Evolutionary conservation across 2,113 vertebrate genomes (phyloP), one percentile per base, ranked within the genome.

Genomic region (Passer montanus): DNA sequence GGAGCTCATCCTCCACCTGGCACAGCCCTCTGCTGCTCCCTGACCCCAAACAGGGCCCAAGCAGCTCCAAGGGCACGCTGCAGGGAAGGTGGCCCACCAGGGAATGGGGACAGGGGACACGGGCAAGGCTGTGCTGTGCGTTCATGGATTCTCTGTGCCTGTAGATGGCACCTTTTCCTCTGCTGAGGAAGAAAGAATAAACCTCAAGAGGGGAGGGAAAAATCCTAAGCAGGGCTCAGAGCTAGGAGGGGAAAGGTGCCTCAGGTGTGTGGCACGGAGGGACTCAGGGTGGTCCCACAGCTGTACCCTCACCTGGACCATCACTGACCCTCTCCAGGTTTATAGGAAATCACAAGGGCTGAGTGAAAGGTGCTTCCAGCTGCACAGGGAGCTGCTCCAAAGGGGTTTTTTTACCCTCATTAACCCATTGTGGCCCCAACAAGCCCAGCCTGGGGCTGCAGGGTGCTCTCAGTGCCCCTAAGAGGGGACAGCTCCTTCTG

Each of bases 81-180:
- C 44, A 13, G 39, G 31, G 24, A 75, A 79, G 88, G 33, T 33
- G 72, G 14, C 24, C 11, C n/a, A 13, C 26, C 3, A 30, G 44
- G 59, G 11, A 3, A 6, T 1, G 76, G 59, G 1, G 5, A 15
- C 21, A 12, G 24, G 24, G 27, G 46, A 46, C 12, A 13, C 2
- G 9, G 53, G 8, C 31, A 19, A 14, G 30, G 56, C 49, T 56
- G 77, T 9, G 31, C 9, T 8, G 93, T 55, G 96, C 78, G 2
- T 6, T 92, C 94, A 49, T 88, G 96, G 92, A 33, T 33, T 9
- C 70, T 58, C 74, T 68, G 44, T 7, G 95, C 97, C 97, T 97
- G 93, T 75, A 97, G 97, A 87, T 97, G 97, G 95, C 96, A 89
- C 78, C 78, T 97, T 92, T 33, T 93, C 21, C 95, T 97, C 85